Evolutionary conservation across 2,888 invertebrate species (phyloP).

Genomic region (Ditula angustiorana): DNA sequence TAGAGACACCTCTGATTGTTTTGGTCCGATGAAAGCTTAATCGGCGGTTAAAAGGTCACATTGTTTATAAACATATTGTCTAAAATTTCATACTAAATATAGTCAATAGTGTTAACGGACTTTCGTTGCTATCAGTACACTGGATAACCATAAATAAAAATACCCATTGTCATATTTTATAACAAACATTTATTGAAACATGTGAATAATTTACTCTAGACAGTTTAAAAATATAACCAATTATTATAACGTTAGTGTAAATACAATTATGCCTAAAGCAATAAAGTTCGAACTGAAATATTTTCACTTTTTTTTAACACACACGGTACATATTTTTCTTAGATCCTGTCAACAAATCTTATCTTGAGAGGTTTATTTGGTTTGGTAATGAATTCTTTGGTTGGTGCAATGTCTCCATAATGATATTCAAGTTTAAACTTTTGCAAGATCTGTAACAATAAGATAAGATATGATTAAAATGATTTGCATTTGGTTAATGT

Average conservation of each 20-base stretch:
- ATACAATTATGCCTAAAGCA: constrained; percentile 17
- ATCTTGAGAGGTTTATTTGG: constrained; percentile 87
- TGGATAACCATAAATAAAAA: not conserved
- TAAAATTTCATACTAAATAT: no score
- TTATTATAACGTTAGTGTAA: constrained; percentile 2
- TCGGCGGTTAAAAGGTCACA: no score
- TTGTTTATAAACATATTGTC: no score
- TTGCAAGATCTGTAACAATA: constrained; percentile 81
- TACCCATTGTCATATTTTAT: not conserved
- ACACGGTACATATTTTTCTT: not conserved
- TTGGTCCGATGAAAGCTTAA: no score
- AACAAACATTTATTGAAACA: constrained; percentile 16
- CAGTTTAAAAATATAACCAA: constrained; percentile 6
- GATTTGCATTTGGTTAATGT: no score
- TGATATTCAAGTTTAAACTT: constrained; percentile 88
- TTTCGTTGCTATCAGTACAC: no score
- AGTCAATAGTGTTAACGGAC: no score
- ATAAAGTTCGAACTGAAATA: constrained; percentile 42
- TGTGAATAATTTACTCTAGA: constrained; percentile 24
- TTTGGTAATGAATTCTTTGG: constrained; percentile 84
- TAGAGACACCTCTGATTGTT: no score
- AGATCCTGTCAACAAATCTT: constrained; percentile 86
- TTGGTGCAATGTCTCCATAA: constrained; percentile 87
- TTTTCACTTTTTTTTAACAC: not conserved
- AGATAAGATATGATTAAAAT: no score